These are phyloP conservation scores for Genyomyrus donnyi DNA, from an alignment of 2,113 vertebrate species.

Conservation along the genomic window DNA sequence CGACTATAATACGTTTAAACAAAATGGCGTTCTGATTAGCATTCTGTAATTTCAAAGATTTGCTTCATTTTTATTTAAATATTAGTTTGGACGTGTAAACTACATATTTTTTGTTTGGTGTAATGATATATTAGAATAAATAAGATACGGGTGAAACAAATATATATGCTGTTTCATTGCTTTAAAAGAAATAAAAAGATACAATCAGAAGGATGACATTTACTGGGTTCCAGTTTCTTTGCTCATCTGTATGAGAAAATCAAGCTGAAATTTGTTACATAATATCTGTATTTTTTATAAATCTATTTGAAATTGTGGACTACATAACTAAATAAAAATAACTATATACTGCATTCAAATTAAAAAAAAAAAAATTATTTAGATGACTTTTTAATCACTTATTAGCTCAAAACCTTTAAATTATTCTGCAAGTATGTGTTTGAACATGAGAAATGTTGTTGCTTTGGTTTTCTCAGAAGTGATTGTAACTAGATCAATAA, in stretches of 20 bases:
- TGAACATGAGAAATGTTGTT: background rate
- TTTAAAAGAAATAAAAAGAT: background rate
- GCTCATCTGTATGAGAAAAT: background rate
- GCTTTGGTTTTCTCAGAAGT: background rate
- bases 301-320: background rate
- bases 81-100: background rate
- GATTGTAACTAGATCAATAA: background rate
- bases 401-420: background rate
- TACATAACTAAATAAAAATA: background rate
- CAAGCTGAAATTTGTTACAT: background rate
- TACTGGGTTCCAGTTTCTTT: background rate
- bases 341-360: background rate
- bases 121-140: background rate
- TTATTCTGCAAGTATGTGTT: background rate
- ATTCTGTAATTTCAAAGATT: background rate
- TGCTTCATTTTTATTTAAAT: background rate
- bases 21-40: background rate
- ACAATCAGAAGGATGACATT: background rate
- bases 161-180: background rate
- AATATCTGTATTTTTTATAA: background rate
- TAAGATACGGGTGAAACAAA: background rate
- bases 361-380: too few relatives aligned
- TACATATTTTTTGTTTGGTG: background rate
- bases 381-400: background rate
- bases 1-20: background rate